phyloP scores from a whole-genome alignment of 2,113 vertebrate genomes.

The Narcine bancroftii region DNA sequence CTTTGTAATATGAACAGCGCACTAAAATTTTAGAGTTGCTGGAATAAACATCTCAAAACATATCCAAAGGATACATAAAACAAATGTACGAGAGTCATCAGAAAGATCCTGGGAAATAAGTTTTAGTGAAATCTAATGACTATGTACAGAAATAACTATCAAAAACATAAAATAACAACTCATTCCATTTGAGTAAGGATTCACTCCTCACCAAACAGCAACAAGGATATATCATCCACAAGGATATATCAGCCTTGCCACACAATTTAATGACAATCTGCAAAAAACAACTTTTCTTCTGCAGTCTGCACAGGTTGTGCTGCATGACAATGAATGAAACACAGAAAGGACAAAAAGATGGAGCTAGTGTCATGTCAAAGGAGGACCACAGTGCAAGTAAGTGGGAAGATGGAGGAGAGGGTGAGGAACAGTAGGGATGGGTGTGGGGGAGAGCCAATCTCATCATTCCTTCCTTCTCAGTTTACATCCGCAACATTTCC shows the following conservation, averaged over 20 bases:
- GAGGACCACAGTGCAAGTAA: background rate
- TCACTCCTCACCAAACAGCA: background rate
- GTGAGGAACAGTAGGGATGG: background rate
- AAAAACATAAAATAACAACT: background rate
- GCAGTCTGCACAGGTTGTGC: background rate
- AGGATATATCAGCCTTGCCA: background rate
- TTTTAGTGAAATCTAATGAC: background rate
- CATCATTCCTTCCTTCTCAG: no score
- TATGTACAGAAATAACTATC: background rate
- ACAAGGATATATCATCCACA: background rate
- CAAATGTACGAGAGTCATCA: background rate
- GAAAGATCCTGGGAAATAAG: background rate
- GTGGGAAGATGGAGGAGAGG: background rate
- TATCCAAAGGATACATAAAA: background rate
- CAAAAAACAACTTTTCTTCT: background rate
- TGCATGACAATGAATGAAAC: background rate
- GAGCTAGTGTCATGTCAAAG: no score
- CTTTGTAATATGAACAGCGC: background rate
- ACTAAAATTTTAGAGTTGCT: background rate
- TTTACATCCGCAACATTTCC: no score
- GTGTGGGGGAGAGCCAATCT: background rate
- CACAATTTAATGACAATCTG: background rate
- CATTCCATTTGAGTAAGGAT: background rate
- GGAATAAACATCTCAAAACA: background rate
- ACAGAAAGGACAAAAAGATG: no score